phyloP scores from a whole-genome alignment of 2,797 vertebrate genomes.

The Hapalemur alaotrensis region DNA sequence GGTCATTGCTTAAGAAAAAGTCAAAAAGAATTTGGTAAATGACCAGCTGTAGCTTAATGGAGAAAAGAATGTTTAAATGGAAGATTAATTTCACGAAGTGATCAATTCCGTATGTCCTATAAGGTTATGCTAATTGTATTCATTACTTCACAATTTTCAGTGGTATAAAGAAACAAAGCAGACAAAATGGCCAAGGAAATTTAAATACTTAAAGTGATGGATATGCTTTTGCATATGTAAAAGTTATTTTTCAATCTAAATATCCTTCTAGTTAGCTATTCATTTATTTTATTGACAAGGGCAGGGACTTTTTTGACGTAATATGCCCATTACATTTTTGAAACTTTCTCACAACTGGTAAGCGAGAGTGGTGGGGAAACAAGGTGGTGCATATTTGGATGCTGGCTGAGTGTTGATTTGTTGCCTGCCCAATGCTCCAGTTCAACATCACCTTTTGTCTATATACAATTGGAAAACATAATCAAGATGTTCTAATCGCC shows the following conservation, averaged over 20 bases:
- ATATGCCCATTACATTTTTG: background rate
- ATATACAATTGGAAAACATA: conserved; percentile 47
- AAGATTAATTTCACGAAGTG: conserved; percentile 24
- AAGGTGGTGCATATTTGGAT: background rate
- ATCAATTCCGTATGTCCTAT: background rate
- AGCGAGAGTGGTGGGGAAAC: background rate
- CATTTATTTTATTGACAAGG: background rate
- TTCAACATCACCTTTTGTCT: conserved; percentile 43
- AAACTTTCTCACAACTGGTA: background rate
- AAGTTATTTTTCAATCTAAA: background rate
- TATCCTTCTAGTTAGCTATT: background rate
- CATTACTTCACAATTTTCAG: conserved; percentile 1
- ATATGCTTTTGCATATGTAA: background rate
- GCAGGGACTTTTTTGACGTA: background rate
- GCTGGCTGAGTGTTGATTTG: background rate
- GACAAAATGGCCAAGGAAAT: background rate
- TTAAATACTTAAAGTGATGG: background rate
- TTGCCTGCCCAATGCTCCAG: background rate
- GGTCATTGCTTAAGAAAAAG: background rate
- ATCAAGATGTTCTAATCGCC: conserved; percentile 62
- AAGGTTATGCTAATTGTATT: background rate
- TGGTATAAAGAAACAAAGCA: background rate
- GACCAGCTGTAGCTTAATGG: conserved; percentile 4
- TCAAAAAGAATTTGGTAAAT: background rate
- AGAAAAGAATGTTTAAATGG: background rate